Evolutionary conservation across 2,797 vertebrate species (phyloP), one percentile per base, ranked within the genome.

Genomic region (Nyctibius grandis): DNA sequence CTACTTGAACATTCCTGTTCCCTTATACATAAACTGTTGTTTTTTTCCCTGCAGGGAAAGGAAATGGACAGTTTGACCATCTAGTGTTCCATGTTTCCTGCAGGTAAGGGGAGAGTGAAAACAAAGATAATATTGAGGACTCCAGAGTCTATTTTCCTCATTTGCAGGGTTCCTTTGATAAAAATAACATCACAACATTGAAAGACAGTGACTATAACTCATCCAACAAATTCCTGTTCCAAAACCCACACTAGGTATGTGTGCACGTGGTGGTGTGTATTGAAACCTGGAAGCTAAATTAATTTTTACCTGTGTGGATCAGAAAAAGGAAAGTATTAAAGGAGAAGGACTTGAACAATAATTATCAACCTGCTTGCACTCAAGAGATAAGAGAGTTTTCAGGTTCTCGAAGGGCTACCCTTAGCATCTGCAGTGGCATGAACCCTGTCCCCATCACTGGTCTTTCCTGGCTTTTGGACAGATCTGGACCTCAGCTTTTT

Each of bases 201-300:
- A 56, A 60, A 19, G 53, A 45, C 14, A 6, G 34, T 19, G 53
- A 44, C 51, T 22, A 7, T 40, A 45, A 61, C 13, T 50, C 15
- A 36, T 53, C 9, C 48, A 40, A n/a, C 12, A 67, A 63, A 40
- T 18, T 48, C 48, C 45, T 45, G 7, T 18, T n/a, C 45, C 15
- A 90, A 82, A 86, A 53, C 38, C 20, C 45, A 45, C 15, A 5
- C 9, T 47, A 53, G 34, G 18, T 73, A 38, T 18, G 29, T 1
- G 1, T 17, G 5, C 16, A 38, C 1, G 0, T 40, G 51, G 20
- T 29, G 16, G 6, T 33, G 17, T n/a, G 65, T 21, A 47, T 40
- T 54, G 56, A 74, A 73, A 75, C 9, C 44, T 57, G 51, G 25
- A 65, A 54, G 36, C 22, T 40, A 53, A 65, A 57, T 21, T 54